Evolutionary conservation across 2,113 vertebrate species (phyloP), one percentile per base, ranked within the genome.

Genomic region (Pyxicephalus adspersus): DNA sequence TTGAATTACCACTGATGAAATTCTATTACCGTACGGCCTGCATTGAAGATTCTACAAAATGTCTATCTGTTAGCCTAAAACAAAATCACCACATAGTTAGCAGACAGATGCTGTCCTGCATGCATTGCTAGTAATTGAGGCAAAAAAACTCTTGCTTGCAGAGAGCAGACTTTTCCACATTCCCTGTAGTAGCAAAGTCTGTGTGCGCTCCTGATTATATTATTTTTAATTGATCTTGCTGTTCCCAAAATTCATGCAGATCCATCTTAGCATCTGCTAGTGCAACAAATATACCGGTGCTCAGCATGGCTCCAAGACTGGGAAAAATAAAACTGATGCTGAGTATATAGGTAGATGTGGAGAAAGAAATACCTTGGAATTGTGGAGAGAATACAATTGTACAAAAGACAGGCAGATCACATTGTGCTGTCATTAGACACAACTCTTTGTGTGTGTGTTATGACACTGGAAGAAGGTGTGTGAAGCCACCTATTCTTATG

Each of bases 191-290:
- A 23, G n/a, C 54, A 55, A 54, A n/a, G 26, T 57, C 19, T 60
- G 67, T 54, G 52, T 38, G n/a, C 2, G 20, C 71, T 60, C n/a
- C 11, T 23, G 38, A 74, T 74, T 38, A 60, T n/a, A 8, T 58
- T 31, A 20, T 3, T 9, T 58, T n/a, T 73, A 34, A 73, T 58
- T 73, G 54, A 31, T 58, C 54, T 73, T 31, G 28, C 71, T 22
- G 28, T 58, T 29, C 54, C 28, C 58, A 34, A 15, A 20, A 38
- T 58, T 38, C 23, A 3, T 38, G 29, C 26, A 74, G 71, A 74
- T 74, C 19, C 31, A 17, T 38, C 71, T 60, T 55, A 20, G 31
- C 71, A 74, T 60, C 54, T 58, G 55, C 22, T 74, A 28, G 29
- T 72, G 34, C n/a, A n/a, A n/a, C n/a, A 74, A 38, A 60, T n/a